Conservation (phyloP, 2,797 vertebrate species). For the Alca torda region DNA sequence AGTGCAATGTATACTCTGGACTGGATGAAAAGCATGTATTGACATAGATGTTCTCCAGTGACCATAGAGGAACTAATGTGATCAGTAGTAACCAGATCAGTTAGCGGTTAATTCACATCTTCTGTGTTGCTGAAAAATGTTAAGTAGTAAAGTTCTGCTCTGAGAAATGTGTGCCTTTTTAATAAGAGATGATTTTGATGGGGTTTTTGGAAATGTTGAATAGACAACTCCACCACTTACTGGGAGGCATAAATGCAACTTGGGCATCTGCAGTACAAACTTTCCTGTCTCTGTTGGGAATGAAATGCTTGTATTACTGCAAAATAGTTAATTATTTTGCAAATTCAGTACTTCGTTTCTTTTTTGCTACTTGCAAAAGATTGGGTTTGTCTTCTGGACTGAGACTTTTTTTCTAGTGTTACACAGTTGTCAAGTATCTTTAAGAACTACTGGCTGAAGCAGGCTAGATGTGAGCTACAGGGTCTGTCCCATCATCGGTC, state of each 20-base stretch:
- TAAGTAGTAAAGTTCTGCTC: background rate
- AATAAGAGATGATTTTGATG: background rate
- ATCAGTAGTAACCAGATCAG: background rate
- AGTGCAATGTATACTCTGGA: background rate
- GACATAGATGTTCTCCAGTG: background rate
- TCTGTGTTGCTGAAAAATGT: background rate
- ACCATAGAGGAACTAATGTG: background rate
- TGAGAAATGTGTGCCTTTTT: background rate
- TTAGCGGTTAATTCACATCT: background rate
- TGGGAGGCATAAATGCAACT: background rate
- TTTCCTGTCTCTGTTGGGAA: background rate
- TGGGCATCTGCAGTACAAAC: background rate
- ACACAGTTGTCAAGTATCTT: background rate
- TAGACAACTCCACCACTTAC: background rate
- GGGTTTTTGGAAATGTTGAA: background rate
- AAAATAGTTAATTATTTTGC: background rate
- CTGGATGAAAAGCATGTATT: background rate
- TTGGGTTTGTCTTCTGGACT: background rate
- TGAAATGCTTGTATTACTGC: background rate
- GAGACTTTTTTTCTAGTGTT: background rate
- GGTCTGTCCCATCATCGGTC: background rate
- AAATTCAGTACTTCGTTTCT: background rate
- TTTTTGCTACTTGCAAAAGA: background rate
- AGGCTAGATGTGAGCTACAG: background rate
- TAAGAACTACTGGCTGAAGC: background rate